Evolutionary conservation across 2,797 vertebrate genomes (phyloP), one percentile per base, ranked within the genome.

Genomic region (Syndactyla subalaris): DNA sequence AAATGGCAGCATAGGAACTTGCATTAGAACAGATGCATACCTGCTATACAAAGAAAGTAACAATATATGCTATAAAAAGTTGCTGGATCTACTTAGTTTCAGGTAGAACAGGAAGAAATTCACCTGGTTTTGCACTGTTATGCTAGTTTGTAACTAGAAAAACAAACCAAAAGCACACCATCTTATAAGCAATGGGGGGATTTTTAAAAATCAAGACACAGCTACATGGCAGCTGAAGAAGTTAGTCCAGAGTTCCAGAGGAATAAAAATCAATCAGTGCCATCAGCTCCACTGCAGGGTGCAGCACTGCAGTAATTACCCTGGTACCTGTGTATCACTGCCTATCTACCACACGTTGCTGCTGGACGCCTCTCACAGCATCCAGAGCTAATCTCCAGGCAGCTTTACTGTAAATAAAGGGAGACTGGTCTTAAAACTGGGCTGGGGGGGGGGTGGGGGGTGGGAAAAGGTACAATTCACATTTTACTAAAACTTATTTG

Each of bases 261-360:
- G 49, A 85, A 12, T 19, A 51, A 43, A 48, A 74, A 54, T 48
- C 76, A 10, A 26, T 49, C 54, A 58, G 54, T 36, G 68, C 48
- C 59, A 61, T 3, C 77, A 26, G 58, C 39, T 78, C 22, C 58
- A 51, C 16, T 46, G 57, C 78, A 71, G 75, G 41, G 51, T 24
- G 66, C 68, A 34, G 46, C 2, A 11, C 78, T 27, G 71, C 85
- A 80, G 67, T 4, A 62, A 54, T 24, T 83, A 65, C 86, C 46
- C 29, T 34, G 45, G 32, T 39, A 2, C 0, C 2, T 9, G 49
- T 7, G 46, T 3, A 12, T 29, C 88, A 4, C 57, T 80, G 26
- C 65, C 27, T 2, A 72, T 38, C 79, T 21, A 49, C 62, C 3
- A 0, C 74, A 52, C 1, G 0, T 18, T 59, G 45, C 92, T 88